Conservation (phyloP, 2,797 vertebrate species). For the Hirundo rustica region DNA sequence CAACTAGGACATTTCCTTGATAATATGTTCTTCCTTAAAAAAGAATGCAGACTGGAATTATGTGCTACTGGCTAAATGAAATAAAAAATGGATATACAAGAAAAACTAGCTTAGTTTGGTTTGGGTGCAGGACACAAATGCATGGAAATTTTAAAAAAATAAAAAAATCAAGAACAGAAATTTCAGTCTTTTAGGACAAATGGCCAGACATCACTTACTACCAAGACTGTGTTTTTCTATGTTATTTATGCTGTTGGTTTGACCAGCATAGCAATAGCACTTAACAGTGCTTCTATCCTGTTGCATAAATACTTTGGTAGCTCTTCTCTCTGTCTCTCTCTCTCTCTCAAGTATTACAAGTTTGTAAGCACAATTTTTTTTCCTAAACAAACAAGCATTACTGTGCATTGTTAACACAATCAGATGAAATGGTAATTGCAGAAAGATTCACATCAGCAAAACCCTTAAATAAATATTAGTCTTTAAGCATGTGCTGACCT, state of each 20-base stretch:
- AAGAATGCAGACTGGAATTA: neutral
- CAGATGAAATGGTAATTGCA: conserved; percentile 16
- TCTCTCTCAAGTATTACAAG: neutral
- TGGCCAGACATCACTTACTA: neutral
- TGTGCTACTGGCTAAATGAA: neutral
- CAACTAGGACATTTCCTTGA: neutral
- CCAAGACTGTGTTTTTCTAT: neutral
- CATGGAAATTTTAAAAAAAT: neutral
- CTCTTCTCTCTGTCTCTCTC: neutral
- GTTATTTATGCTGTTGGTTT: neutral
- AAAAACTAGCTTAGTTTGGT: neutral
- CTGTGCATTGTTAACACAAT: conserved; percentile 23
- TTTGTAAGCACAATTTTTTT: neutral
- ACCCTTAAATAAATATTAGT: conserved; percentile 21
- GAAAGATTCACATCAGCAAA: conserved; percentile 15
- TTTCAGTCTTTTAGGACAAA: neutral
- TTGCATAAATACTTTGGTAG: neutral
- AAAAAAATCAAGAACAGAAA: neutral
- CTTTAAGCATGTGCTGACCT: conserved; percentile 24
- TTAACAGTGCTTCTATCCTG: neutral
- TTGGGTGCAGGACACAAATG: neutral
- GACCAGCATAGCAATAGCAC: neutral
- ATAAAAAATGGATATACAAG: neutral
- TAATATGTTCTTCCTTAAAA: neutral
- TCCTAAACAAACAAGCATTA: conserved; percentile 5